Base-by-base conservation (phyloP, 2,888 invertebrate genomes). In the Tetanocera ferruginea region DNA sequence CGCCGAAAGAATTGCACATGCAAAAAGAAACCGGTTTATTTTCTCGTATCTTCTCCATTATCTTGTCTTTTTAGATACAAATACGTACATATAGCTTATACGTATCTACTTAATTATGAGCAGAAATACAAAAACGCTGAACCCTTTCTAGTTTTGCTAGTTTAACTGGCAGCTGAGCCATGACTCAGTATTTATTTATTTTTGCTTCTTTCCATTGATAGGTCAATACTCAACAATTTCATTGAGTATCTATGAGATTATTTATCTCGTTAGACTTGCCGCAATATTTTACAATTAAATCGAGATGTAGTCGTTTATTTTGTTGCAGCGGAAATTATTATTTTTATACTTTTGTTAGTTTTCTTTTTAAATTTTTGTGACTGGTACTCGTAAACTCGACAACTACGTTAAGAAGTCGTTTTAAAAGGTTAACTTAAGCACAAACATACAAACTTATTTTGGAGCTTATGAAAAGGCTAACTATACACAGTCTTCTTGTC, bases 141-240 rank as follows among this genome's bases (percentile, higher is more conserved):
- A 67, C n/a, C 37, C 43, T 67, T 67, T 28, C 3, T 67, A 43
- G 43, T 43, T 8, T n/a, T 49, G 37, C n/a, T 14, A 8, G 34
- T 43, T n/a, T 70, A 34, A 23, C 17, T 71, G 28, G 52, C 52
- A 64, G 66, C 64, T 66, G 74, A 28, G 25, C 51, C 51, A 74
- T 74, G 74, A 74, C 64, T 74, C 74, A 74, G 28, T 25, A 19
- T 70, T 14, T 60, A 28, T 60, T 23, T 55, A 25, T 25, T 19
- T 37, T 14, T 43, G 3, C 5, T 23, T 60, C 43, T 9, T 72
- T 14, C 8, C 8, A 37, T 37, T 72, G 52, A 28, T 70, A 34
- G 34, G 64, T 64, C 64, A 64, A 28, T 64, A 28, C n/a, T 64
- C 5, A 64, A 34, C 43, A 55, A 72, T 72, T 72, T 72, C 37